Evolutionary conservation across 2,888 invertebrate genomes (phyloP).

Genomic region (Ischnus inquisitorius): DNA sequence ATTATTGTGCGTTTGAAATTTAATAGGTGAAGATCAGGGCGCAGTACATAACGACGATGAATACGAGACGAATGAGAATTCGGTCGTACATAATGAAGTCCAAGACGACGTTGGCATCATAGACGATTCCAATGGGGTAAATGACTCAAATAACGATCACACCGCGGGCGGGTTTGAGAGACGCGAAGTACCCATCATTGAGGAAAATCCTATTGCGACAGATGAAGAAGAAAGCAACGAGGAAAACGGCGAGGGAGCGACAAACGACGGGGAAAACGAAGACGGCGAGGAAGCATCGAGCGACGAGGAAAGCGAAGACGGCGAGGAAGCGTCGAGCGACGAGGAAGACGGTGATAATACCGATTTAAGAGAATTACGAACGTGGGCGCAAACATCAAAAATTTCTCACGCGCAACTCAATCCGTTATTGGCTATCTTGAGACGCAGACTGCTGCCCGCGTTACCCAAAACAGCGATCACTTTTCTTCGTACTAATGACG

Average conservation of each 20-base stretch:
- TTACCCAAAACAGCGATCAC: conserved; percentile 24
- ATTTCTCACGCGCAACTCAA: conserved; percentile 13
- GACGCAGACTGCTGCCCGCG: not conserved
- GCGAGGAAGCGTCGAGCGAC: not conserved
- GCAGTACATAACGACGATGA: not conserved
- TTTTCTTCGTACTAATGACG: not conserved
- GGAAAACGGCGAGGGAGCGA: not conserved
- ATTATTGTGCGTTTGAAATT: conserved; percentile 1
- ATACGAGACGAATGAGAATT: conserved; percentile 9
- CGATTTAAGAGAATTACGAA: conserved; percentile 19
- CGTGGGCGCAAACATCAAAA: conserved; percentile 18
- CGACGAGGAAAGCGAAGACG: not conserved
- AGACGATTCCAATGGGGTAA: conserved; percentile 8
- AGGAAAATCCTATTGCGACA: not conserved
- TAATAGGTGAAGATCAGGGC: not conserved
- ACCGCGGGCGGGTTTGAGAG: too few species aligned
- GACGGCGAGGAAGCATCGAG: too few species aligned
- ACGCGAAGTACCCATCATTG: not conserved
- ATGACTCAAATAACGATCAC: not conserved
- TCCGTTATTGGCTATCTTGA: not conserved
- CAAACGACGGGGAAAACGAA: conserved; percentile 21
- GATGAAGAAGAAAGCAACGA: conserved; percentile 26
- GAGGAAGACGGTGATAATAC: not conserved
- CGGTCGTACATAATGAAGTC: too few species aligned
- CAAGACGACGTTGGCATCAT: not conserved